Evolutionary conservation across 1,140 invertebrate species (phyloP).

Genomic region (Myzus persicae): DNA sequence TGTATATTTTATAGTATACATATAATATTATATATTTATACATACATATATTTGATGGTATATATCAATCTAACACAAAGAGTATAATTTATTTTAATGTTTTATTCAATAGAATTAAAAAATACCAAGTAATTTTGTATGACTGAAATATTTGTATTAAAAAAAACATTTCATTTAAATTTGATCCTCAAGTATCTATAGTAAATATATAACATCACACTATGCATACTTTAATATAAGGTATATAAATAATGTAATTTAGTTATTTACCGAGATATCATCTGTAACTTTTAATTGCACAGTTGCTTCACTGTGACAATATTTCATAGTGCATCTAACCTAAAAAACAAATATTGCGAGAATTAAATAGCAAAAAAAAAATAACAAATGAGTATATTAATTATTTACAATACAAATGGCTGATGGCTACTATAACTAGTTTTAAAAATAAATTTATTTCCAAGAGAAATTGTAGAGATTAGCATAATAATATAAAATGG

Average conservation of each 20-base stretch:
- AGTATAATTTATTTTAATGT: too few relatives aligned
- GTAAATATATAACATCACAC: too few relatives aligned
- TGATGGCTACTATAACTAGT: not conserved
- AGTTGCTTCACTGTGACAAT: conserved; percentile 26
- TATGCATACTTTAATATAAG: not conserved
- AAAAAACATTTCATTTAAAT: not conserved
- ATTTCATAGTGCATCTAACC: conserved; percentile 49
- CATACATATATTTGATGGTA: not conserved
- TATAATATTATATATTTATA: too few relatives aligned
- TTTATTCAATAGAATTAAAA: not conserved
- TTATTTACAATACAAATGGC: too few relatives aligned
- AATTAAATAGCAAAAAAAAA: not conserved
- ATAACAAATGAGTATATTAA: not conserved
- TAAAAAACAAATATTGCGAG: not conserved
- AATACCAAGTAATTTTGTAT: not conserved
- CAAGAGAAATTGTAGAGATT: not conserved
- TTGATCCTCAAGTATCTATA: not conserved
- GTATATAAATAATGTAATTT: not conserved
- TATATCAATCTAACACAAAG: not conserved
- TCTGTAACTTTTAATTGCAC: conserved; percentile 47
- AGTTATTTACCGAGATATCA: conserved; percentile 39
- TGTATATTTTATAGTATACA: not conserved
- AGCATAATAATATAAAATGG: not conserved
- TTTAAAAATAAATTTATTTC: not conserved
- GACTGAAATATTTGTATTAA: not conserved